Percentiles rank a stretch among this genome's conserved stretches.
These are phyloP conservation scores for Leptodactylus fuscus DNA, from an alignment of 2,113 vertebrate genomes.

Conservation along the genomic window DNA sequence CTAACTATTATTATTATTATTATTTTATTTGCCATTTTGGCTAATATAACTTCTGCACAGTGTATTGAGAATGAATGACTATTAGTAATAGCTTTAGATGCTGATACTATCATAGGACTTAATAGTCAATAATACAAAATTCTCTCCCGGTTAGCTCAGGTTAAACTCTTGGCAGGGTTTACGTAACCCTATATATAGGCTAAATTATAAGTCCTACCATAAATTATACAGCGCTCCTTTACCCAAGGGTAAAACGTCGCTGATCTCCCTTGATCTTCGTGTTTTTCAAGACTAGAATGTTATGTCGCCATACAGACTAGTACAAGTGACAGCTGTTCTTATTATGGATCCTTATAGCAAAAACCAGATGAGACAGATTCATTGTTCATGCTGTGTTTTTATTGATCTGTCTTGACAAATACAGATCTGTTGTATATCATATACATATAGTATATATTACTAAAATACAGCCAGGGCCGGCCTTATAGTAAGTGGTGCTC, in stretches of 20 bases:
- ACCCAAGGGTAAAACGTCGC: neutral
- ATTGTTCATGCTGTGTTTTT: neutral
- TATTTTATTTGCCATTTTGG: too few species aligned
- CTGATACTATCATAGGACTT: neutral
- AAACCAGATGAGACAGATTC: neutral
- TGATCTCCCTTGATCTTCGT: neutral
- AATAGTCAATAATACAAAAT: neutral
- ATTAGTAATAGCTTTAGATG: neutral
- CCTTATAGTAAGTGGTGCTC: too few species aligned
- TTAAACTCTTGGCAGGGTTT: neutral
- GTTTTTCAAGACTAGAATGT: neutral
- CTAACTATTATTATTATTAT: too few species aligned
- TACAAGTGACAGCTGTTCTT: neutral
- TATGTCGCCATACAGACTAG: neutral
- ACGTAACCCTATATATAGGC: neutral
- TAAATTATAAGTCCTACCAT: neutral
- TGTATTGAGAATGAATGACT: too few species aligned
- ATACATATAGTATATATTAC: too few species aligned
- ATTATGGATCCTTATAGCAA: neutral
- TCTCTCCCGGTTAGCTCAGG: neutral
- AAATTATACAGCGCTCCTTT: neutral
- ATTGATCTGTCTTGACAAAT: neutral
- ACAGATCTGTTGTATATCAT: neutral
- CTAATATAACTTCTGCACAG: too few species aligned
- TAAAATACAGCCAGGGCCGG: neutral